Conservation (phyloP, 2,888 invertebrate species). For the Dermolepida albohirtum region DNA sequence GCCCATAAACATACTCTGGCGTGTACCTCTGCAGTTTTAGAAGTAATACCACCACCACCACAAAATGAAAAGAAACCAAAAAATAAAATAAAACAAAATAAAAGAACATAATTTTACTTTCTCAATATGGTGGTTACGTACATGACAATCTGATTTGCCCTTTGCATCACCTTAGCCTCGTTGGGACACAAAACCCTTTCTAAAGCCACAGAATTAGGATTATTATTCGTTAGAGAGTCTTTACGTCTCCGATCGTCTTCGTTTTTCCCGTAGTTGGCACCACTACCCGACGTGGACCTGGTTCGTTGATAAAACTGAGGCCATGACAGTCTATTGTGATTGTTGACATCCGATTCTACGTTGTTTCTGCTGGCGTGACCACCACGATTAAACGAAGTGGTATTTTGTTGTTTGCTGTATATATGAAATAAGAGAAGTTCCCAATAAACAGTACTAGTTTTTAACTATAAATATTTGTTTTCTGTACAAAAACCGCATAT, state of each 20-base stretch:
- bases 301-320: conserved; percentile 66
- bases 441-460: conserved; percentile 42
- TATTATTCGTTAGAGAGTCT: conserved; percentile 56
- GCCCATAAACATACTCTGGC: not conserved
- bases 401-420: conserved; percentile 63
- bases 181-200: conserved; percentile 72
- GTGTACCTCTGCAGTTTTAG: no score
- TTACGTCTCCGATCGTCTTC: conserved; percentile 63
- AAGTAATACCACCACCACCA: conserved; percentile 17
- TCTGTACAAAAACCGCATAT: no score
- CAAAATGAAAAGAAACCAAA: conserved; percentile 2
- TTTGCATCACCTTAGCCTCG: conserved; percentile 84
- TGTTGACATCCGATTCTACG: conserved; percentile 67
- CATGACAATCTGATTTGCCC: conserved; percentile 90
- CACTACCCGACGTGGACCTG: conserved; percentile 57
- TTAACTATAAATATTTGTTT: no score
- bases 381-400: conserved; percentile 58
- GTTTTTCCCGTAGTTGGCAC: conserved; percentile 56
- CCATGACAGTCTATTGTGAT: conserved; percentile 71
- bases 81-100: conserved; percentile 4
- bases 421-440: conserved; percentile 1
- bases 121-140: conserved; percentile 67
- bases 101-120: conserved; percentile 17
- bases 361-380: conserved; percentile 55
- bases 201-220: conserved; percentile 65